phyloP scores from a whole-genome alignment of 2,797 vertebrate species.

The Anguilla marmorata region DNA sequence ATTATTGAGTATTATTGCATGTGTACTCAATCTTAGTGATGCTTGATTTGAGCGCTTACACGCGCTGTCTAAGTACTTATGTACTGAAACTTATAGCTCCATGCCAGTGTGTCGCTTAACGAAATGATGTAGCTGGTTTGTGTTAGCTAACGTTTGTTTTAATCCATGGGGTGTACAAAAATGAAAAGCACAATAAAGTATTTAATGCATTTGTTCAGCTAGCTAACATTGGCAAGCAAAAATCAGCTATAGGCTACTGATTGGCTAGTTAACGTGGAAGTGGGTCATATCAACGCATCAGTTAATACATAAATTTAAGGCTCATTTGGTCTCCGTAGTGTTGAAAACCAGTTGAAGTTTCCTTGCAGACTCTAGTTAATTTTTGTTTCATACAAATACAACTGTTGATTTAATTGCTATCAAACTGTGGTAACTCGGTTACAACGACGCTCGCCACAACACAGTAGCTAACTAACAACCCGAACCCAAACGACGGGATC shows the following conservation, averaged over 20 bases:
- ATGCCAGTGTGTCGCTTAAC: too few relatives aligned
- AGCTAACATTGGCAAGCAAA: not conserved
- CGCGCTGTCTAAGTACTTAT: not conserved
- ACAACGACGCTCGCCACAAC: too few relatives aligned
- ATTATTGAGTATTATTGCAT: not conserved
- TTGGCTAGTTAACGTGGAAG: not conserved
- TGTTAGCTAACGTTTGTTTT: slow-evolving; percentile 1
- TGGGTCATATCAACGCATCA: not conserved
- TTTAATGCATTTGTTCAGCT: not conserved
- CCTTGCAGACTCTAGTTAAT: too few relatives aligned
- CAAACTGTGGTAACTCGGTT: too few relatives aligned
- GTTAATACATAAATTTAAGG: not conserved
- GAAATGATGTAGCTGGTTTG: too few relatives aligned
- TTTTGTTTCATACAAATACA: too few relatives aligned
- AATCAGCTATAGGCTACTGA: not conserved
- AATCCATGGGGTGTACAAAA: not conserved
- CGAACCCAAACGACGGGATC: not conserved
- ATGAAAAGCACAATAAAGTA: not conserved
- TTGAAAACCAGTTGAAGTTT: too few relatives aligned
- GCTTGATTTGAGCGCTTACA: not conserved
- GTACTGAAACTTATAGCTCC: too few relatives aligned
- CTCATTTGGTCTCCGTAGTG: not conserved
- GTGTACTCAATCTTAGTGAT: not conserved
- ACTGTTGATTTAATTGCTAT: too few relatives aligned
- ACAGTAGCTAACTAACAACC: not conserved